Percentiles rank a stretch among this genome's conserved stretches.
These are phyloP conservation scores for Drosophila histrio DNA, from an alignment of 2,888 invertebrate genomes.

Conservation along the genomic window DNA sequence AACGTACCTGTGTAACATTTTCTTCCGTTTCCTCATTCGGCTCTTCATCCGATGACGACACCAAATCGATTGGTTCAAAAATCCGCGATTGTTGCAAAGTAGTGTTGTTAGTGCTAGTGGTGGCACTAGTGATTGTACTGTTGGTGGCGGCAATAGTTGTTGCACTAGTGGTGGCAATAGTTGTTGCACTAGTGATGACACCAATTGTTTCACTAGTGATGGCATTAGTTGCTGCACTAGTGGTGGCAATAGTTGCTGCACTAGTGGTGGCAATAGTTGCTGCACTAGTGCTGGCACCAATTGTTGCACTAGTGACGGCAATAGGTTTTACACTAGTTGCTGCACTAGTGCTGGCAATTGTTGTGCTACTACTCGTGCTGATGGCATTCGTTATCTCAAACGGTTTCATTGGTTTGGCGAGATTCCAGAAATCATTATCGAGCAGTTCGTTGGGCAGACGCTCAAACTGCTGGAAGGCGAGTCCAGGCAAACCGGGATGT, in stretches of 20 bases:
- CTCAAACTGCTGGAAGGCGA: slow-evolving; percentile 85
- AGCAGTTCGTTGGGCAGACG: slow-evolving; percentile 40
- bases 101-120: background rate
- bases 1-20: background rate
- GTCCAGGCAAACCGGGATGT: slow-evolving; percentile 75
- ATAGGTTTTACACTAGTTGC: background rate
- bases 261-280: background rate
- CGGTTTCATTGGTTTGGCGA: slow-evolving; percentile 84
- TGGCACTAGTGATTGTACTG: background rate
- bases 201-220: background rate
- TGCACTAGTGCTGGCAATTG: no score
- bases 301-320: background rate
- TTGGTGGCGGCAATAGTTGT: background rate
- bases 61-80: slow-evolving; percentile 26
- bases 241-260: background rate
- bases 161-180: background rate
- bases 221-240: background rate
- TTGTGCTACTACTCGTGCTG: no score
- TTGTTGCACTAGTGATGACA: background rate
- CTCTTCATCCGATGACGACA: slow-evolving; percentile 54
- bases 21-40: background rate
- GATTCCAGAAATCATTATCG: slow-evolving; percentile 67
- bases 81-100: background rate
- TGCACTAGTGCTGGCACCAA: background rate
- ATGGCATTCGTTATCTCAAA: no score